Percentiles rank a stretch among this genome's conserved stretches.
Conservation (phyloP, 2,797 vertebrate genomes). For the Lerista edwardsae region DNA sequence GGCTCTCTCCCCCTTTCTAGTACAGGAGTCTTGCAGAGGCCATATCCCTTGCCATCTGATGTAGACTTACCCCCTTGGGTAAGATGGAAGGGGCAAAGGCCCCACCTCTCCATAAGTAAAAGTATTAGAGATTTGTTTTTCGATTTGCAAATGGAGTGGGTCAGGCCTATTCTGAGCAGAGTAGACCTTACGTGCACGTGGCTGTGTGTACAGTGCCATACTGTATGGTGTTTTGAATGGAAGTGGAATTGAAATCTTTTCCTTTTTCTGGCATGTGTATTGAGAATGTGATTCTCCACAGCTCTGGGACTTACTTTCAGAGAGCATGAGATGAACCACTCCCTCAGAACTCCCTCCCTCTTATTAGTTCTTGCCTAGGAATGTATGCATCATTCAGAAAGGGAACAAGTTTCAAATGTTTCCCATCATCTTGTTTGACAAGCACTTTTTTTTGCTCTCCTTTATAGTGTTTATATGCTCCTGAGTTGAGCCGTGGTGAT, state of each 20-base stretch:
- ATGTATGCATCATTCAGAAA: background rate
- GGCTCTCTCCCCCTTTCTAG: too few species aligned
- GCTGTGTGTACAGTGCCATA: too few species aligned
- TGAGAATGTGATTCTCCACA: background rate
- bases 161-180: too few species aligned
- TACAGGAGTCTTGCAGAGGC: too few species aligned
- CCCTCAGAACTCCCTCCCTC: too few species aligned
- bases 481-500: background rate
- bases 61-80: too few species aligned
- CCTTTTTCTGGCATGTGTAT: background rate
- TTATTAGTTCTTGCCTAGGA: background rate
- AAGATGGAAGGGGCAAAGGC: too few species aligned
- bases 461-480: background rate
- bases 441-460: background rate
- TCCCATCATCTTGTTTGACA: slow-evolving; percentile 3
- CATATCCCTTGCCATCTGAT: too few species aligned
- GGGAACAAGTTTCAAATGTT: background rate
- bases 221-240: background rate
- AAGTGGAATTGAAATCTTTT: background rate
- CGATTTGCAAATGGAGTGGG: too few species aligned
- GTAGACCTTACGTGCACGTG: too few species aligned
- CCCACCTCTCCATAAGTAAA: too few species aligned
- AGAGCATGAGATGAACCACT: background rate
- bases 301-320: background rate
- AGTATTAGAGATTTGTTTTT: too few species aligned